Percentiles rank a stretch among this genome's conserved stretches.
These are phyloP conservation scores for Esperia sulphurella DNA, from an alignment of 2,888 invertebrate genomes.

Conservation along the genomic window DNA sequence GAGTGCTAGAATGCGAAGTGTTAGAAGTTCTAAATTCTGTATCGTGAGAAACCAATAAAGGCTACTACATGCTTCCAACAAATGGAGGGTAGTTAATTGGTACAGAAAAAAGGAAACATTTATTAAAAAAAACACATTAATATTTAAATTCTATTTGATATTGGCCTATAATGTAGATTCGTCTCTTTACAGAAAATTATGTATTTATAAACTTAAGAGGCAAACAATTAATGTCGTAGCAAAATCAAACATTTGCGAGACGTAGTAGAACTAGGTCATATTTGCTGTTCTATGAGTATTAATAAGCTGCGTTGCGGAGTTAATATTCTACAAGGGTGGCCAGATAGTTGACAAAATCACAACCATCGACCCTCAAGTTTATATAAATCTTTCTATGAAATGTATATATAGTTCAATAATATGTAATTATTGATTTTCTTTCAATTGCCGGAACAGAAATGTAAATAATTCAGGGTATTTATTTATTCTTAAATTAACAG, in stretches of 20 bases:
- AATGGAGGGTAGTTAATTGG: too few relatives aligned
- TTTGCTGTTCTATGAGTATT: slow-evolving; percentile 16
- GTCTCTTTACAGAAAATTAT: slow-evolving; percentile 3
- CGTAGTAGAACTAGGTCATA: slow-evolving; percentile 6
- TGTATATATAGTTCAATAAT: neutral
- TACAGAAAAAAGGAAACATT: too few relatives aligned
- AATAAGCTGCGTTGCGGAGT: neutral
- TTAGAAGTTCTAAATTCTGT: too few relatives aligned
- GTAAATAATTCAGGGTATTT: too few relatives aligned
- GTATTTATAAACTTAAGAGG: slow-evolving; percentile 3
- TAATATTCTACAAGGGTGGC: slow-evolving; percentile 3
- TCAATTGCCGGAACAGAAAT: too few relatives aligned
- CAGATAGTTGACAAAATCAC: slow-evolving; percentile 2
- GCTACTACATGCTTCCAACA: too few relatives aligned
- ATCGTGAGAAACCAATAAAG: too few relatives aligned
- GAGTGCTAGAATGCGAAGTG: too few relatives aligned
- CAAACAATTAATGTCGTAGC: slow-evolving; percentile 5
- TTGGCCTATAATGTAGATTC: too few relatives aligned
- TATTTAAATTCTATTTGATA: too few relatives aligned
- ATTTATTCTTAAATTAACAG: too few relatives aligned
- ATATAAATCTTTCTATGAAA: neutral
- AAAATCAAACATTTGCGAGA: slow-evolving; percentile 12
- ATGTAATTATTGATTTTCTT: neutral
- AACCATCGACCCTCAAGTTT: slow-evolving; percentile 10
- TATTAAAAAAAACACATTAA: too few relatives aligned